These are phyloP conservation scores for Thryonomys swinderianus DNA, from an alignment of 2,113 vertebrate genomes.

Conservation along the genomic window DNA sequence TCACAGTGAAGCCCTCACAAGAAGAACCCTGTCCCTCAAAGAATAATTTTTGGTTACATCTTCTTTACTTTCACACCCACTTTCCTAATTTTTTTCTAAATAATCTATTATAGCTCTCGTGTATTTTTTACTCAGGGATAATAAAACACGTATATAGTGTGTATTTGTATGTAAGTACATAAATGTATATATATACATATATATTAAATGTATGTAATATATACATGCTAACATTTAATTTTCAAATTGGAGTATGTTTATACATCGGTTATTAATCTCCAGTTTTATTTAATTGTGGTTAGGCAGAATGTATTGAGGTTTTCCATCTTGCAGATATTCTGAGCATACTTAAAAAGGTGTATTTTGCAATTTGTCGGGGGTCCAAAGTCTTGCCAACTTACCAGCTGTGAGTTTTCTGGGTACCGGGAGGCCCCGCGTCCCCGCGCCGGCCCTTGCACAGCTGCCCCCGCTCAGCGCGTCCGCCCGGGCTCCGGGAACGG, in stretches of 20 bases:
- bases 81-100: constrained; percentile 22
- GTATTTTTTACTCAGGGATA: background rate
- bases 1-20: background rate
- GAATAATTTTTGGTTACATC: background rate
- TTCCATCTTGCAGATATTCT: constrained; percentile 39
- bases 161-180: background rate
- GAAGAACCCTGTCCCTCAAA: background rate
- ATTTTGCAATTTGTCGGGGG: background rate
- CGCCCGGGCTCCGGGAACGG: too few relatives aligned
- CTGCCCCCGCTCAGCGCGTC: too few relatives aligned
- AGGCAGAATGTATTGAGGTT: background rate
- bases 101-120: constrained; percentile 6
- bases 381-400: too few relatives aligned
- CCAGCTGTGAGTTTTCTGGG: too few relatives aligned
- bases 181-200: background rate
- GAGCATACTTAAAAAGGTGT: background rate
- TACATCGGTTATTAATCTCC: background rate
- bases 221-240: background rate
- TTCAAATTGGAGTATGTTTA: background rate
- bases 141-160: background rate
- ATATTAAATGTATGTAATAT: background rate
- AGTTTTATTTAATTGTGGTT: background rate
- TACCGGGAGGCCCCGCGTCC: too few relatives aligned
- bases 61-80: background rate
- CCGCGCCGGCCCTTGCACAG: too few relatives aligned